phyloP scores from a whole-genome alignment of 1,140 invertebrate species.

The Arctopsyche grandis region DNA sequence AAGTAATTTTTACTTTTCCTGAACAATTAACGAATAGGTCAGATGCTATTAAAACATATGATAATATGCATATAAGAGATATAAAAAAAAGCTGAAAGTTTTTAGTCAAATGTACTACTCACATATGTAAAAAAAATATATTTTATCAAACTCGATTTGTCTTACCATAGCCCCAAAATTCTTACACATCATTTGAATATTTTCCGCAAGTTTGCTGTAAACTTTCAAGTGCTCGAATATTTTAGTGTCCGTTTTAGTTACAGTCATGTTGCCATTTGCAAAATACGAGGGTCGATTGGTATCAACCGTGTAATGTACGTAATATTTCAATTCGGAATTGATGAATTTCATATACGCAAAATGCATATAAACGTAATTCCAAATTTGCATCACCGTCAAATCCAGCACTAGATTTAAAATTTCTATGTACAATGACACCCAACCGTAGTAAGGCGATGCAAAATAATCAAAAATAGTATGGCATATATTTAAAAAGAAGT shows the following conservation, averaged over 20 bases:
- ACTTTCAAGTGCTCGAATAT: not conserved
- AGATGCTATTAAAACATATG: not conserved
- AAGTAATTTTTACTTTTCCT: not conserved
- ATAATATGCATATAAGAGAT: not conserved
- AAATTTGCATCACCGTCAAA: not conserved
- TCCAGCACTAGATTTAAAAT: not conserved
- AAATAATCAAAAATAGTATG: not conserved
- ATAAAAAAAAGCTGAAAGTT: not conserved
- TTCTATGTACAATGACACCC: not conserved
- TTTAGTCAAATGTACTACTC: not conserved
- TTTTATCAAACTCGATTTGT: no score
- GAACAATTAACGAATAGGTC: not conserved
- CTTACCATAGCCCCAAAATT: not conserved
- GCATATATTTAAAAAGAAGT: not conserved
- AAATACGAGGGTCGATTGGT: not conserved
- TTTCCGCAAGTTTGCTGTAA: not conserved
- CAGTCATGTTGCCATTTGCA: not conserved
- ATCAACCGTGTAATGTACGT: not conserved
- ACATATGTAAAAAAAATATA: no score
- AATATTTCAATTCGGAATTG: not conserved
- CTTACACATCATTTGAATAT: not conserved
- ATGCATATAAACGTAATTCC: constrained; percentile 1
- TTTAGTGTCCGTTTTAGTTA: not conserved
- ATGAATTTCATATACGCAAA: not conserved
- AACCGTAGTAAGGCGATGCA: not conserved